Percentiles rank a stretch among this genome's conserved stretches.
Evolutionary conservation across 2,113 vertebrate species (phyloP).

Genomic region (Protomyctophum bolini): DNA sequence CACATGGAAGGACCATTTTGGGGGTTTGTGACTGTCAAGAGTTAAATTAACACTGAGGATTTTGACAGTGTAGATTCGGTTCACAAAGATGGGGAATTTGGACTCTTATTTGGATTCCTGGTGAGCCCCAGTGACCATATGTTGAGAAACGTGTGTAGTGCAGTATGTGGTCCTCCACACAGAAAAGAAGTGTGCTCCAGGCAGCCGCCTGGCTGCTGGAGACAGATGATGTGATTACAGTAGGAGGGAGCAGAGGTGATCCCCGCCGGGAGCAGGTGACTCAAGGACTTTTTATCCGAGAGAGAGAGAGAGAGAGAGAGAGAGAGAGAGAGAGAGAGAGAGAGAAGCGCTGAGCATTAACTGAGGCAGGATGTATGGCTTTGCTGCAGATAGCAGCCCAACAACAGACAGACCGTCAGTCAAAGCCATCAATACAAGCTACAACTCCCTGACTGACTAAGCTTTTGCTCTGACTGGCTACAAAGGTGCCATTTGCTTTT

Average conservation of each 20-base stretch:
- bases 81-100: no score
- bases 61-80: no score
- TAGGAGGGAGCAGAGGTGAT: slow-evolving; percentile 40
- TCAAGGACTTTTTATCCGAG: slow-evolving; percentile 45
- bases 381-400: slow-evolving; percentile 1
- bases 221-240: slow-evolving; percentile 63
- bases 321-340: no score
- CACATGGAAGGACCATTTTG: no score
- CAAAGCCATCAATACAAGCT: not conserved
- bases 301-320: slow-evolving; percentile 4
- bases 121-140: no score
- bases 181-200: slow-evolving; percentile 11
- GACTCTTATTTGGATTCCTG: no score
- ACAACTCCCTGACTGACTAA: not conserved
- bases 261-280: slow-evolving; percentile 54
- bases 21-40: no score
- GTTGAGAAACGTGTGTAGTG: no score
- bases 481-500: not conserved
- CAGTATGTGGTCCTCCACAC: not conserved
- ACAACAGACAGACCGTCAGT: not conserved
- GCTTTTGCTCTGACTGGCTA: not conserved
- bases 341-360: slow-evolving; percentile 18
- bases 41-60: no score
- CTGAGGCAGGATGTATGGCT: slow-evolving; percentile 19
- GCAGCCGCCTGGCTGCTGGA: slow-evolving; percentile 20